Conservation (phyloP, 2,113 vertebrate genomes). For the Falcunculus frontatus region DNA sequence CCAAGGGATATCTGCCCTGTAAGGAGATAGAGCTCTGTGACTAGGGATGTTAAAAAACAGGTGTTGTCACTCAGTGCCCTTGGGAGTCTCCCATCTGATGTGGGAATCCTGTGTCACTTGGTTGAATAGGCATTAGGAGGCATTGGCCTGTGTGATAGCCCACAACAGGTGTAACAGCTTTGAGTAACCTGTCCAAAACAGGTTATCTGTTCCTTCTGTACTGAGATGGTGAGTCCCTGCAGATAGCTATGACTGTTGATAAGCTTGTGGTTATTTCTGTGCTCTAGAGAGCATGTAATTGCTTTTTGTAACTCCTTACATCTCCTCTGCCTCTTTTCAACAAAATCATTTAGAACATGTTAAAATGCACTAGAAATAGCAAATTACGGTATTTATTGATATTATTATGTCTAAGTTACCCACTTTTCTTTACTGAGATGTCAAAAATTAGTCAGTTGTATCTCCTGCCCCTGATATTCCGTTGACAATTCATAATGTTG, state of each 20-base stretch:
- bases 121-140: background rate
- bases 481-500: background rate
- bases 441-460: background rate
- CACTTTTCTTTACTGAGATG: background rate
- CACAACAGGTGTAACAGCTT: background rate
- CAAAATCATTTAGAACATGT: background rate
- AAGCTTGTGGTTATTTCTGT: background rate
- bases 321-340: background rate
- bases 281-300: background rate
- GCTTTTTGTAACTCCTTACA: background rate
- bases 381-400: background rate
- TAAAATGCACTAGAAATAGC: background rate
- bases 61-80: background rate
- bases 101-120: background rate
- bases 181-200: background rate
- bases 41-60: background rate
- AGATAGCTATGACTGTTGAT: background rate
- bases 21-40: background rate
- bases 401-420: background rate
- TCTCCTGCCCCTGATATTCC: background rate
- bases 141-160: background rate
- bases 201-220: rapidly evolving
- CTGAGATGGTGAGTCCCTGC: background rate
- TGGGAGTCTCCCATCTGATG: background rate
- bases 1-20: background rate